These are phyloP conservation scores for Nephila pilipes DNA, from an alignment of 1,140 invertebrate genomes.

Conservation along the genomic window DNA sequence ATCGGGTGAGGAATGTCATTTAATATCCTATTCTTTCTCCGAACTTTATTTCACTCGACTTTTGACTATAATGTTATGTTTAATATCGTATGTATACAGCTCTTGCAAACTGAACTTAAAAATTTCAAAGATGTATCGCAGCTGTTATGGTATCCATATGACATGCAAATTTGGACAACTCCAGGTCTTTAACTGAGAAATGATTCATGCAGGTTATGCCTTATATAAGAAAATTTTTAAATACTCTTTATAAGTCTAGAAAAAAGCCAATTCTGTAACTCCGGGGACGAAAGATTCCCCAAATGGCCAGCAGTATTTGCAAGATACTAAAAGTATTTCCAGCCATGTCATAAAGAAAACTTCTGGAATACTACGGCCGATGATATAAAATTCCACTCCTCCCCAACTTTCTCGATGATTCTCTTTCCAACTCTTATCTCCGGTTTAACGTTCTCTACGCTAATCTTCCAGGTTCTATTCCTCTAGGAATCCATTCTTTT, in stretches of 20 bases:
- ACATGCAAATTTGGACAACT: too few relatives aligned
- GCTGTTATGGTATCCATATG: too few relatives aligned
- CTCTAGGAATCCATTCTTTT: constrained; percentile 48
- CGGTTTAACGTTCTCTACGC: constrained; percentile 46
- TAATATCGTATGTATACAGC: too few relatives aligned
- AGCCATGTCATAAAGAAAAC: constrained; percentile 52
- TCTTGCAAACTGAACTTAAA: too few relatives aligned
- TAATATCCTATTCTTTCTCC: too few relatives aligned
- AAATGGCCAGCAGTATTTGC: constrained; percentile 8
- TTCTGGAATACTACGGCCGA: constrained; percentile 40
- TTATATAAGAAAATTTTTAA: too few relatives aligned
- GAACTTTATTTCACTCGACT: too few relatives aligned
- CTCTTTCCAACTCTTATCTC: constrained; percentile 62
- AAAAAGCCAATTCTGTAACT: neutral
- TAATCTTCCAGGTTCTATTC: constrained; percentile 47
- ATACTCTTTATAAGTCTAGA: neutral
- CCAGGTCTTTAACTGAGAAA: too few relatives aligned
- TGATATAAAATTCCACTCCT: constrained; percentile 64
- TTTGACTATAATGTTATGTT: too few relatives aligned
- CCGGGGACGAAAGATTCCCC: neutral
- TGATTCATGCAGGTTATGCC: too few relatives aligned
- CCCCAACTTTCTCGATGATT: neutral
- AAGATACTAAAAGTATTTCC: constrained; percentile 59
- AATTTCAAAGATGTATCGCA: too few relatives aligned
- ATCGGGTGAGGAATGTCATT: too few relatives aligned